phyloP scores from a whole-genome alignment of 1,140 invertebrate genomes.

The Aphis gossypii region DNA sequence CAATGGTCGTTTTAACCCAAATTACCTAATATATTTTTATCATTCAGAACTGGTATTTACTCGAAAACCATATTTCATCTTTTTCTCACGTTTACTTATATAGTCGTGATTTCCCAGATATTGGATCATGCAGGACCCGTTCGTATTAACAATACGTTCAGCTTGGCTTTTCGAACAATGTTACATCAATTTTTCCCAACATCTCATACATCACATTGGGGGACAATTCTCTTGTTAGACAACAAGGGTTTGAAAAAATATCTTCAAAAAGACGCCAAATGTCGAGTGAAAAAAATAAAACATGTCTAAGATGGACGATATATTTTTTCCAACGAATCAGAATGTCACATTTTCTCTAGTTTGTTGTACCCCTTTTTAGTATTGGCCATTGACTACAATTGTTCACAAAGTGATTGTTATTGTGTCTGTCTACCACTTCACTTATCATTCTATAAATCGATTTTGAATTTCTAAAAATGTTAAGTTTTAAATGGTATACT shows the following conservation, averaged over 20 bases:
- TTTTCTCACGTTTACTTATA: slow-evolving; percentile 33
- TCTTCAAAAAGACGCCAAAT: slow-evolving; percentile 43
- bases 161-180: slow-evolving; percentile 40
- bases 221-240: slow-evolving; percentile 50
- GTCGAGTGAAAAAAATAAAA: slow-evolving; percentile 24
- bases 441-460: background rate
- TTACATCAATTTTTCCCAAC: slow-evolving; percentile 43
- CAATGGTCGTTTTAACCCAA: background rate
- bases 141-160: slow-evolving; percentile 39
- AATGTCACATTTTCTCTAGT: slow-evolving; percentile 25
- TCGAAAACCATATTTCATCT: slow-evolving; percentile 37
- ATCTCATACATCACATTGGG: slow-evolving; percentile 29
- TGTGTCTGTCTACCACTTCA: background rate
- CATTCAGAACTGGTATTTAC: slow-evolving; percentile 30
- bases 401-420: slow-evolving; percentile 45
- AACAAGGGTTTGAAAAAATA: slow-evolving; percentile 20
- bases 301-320: slow-evolving; percentile 34
- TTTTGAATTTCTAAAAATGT: background rate
- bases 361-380: slow-evolving; percentile 15
- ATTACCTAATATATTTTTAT: slow-evolving; percentile 36
- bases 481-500: background rate
- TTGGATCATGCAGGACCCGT: slow-evolving; percentile 33
- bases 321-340: slow-evolving; percentile 27
- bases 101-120: slow-evolving; percentile 1
- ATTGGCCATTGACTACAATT: slow-evolving; percentile 23